These are phyloP conservation scores for Theocolax elegans DNA, from an alignment of 1,140 invertebrate species.

Conservation along the genomic window DNA sequence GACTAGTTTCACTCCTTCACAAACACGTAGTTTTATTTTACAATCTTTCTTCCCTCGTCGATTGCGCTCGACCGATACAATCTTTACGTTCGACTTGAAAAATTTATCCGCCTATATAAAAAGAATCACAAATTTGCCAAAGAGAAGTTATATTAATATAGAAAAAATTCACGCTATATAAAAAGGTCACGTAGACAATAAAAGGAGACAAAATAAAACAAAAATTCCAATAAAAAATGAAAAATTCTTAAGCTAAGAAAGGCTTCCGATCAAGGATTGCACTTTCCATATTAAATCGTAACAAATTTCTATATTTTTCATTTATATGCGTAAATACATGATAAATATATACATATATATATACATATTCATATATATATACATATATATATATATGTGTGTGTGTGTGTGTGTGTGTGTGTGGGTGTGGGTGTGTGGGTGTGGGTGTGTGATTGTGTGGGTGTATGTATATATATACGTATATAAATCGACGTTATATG, in stretches of 20 bases:
- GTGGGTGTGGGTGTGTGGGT: no score
- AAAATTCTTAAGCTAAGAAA: conserved; percentile 18
- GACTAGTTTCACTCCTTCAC: conserved; percentile 30
- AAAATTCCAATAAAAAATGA: conserved; percentile 11
- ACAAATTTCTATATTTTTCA: conserved; percentile 26
- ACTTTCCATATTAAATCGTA: conserved; percentile 10
- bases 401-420: no score
- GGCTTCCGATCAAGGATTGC: not conserved
- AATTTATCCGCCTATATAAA: conserved; percentile 24
- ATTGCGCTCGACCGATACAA: not conserved
- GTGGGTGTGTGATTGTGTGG: no score
- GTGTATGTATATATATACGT: no score
- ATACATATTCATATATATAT: no score
- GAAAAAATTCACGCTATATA: conserved; percentile 32
- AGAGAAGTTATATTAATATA: conserved; percentile 29
- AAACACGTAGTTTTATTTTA: not conserved
- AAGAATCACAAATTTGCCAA: conserved; percentile 29
- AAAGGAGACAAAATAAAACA: conserved; percentile 19
- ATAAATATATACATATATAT: no score
- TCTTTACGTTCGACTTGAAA: conserved; percentile 9
- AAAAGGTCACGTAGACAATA: conserved; percentile 26
- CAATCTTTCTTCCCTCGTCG: not conserved
- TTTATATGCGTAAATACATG: conserved; percentile 24
- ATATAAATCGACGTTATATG: conserved; percentile 28
- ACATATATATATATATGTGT: no score